Evolutionary conservation across 2,888 invertebrate species (phyloP).

Genomic region (Timandra comae): DNA sequence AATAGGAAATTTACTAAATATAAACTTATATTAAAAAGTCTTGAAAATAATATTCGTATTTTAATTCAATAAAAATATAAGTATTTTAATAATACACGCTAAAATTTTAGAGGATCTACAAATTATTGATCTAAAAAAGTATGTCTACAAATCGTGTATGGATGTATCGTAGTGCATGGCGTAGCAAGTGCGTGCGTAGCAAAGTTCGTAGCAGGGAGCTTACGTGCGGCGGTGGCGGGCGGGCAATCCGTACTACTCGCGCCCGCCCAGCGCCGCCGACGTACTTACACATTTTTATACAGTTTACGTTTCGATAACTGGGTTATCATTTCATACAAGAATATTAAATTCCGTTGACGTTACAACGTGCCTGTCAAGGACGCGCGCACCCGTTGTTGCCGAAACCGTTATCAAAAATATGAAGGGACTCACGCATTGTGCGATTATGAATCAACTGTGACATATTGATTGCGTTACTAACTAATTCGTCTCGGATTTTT

Average conservation of each 20-base stretch:
- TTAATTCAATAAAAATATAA: too few relatives aligned
- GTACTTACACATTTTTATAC: conserved; percentile 59
- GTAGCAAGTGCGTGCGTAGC: conserved; percentile 48
- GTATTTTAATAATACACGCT: too few relatives aligned
- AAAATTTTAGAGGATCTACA: too few relatives aligned
- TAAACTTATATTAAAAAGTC: too few relatives aligned
- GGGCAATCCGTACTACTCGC: conserved; percentile 57
- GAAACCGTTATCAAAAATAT: conserved; percentile 34
- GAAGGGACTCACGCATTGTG: conserved; percentile 35
- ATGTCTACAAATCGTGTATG: too few relatives aligned
- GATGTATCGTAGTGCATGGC: conserved; percentile 11
- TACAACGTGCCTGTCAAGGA: conserved; percentile 60
- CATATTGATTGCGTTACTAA: conserved; percentile 33
- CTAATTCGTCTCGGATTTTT: conserved; percentile 29
- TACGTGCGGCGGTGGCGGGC: conserved; percentile 68
- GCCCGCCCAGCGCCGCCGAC: conserved; percentile 34
- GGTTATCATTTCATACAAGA: conserved; percentile 58
- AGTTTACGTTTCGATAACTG: conserved; percentile 63
- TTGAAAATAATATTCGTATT: too few relatives aligned
- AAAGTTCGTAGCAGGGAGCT: conserved; percentile 50
- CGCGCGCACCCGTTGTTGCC: conserved; percentile 49
- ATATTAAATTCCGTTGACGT: conserved; percentile 72
- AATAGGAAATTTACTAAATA: too few relatives aligned
- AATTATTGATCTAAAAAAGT: too few relatives aligned
- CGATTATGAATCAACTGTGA: conserved; percentile 29